These are phyloP conservation scores for Sebastes minor DNA, from an alignment of 2,797 vertebrate genomes.

Conservation along the genomic window DNA sequence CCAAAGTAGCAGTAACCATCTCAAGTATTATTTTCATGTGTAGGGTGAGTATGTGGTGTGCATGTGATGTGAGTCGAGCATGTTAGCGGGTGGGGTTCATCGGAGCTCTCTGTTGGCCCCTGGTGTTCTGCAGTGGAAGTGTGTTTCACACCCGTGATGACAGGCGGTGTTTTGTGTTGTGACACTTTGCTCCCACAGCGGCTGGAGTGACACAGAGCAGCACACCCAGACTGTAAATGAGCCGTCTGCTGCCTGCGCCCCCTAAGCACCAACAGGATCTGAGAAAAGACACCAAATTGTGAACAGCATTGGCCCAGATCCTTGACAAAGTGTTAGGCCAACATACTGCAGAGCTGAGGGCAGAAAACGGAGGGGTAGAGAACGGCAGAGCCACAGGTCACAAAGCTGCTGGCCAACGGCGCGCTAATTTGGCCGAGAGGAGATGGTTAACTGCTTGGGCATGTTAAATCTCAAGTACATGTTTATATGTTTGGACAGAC, in stretches of 20 bases:
- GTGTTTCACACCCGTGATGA: slow-evolving; percentile 46
- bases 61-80: not conserved
- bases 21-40: not conserved
- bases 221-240: slow-evolving; percentile 69
- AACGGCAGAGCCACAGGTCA: slow-evolving; percentile 3
- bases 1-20: not conserved
- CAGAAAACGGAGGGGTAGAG: not conserved
- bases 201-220: slow-evolving; percentile 58
- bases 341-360: slow-evolving; percentile 19
- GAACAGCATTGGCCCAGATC: slow-evolving; percentile 34
- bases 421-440: not conserved
- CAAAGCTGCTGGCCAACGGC: not conserved
- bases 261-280: slow-evolving; percentile 34
- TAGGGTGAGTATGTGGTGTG: not conserved
- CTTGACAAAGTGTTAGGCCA: slow-evolving; percentile 37
- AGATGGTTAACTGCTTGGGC: not conserved
- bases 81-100: not conserved
- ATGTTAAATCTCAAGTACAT: not conserved
- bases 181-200: slow-evolving; percentile 65
- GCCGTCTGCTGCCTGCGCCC: slow-evolving; percentile 42
- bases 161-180: slow-evolving; percentile 61
- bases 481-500: not conserved
- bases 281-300: slow-evolving; percentile 45
- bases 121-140: slow-evolving; percentile 39
- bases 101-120: slow-evolving; percentile 51